phyloP scores from a whole-genome alignment of 2,888 invertebrate species.

The Trichogramma dendrolimi region DNA sequence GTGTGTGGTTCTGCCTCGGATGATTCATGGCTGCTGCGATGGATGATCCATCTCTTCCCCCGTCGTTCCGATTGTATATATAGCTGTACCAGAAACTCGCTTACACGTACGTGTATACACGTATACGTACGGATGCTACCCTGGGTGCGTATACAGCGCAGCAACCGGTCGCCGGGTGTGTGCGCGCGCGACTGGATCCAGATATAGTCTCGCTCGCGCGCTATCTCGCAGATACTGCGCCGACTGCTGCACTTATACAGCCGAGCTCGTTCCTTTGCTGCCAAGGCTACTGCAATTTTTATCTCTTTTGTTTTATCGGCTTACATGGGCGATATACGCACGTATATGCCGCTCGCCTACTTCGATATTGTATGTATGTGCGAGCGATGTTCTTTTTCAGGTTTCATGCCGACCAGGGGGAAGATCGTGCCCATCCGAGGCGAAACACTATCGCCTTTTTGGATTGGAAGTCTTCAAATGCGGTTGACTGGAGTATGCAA shows the following conservation, averaged over 20 bases:
- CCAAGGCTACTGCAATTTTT: background rate
- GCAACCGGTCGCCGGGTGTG: slow-evolving; percentile 8
- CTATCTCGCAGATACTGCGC: too few species aligned
- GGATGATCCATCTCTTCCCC: slow-evolving; percentile 52
- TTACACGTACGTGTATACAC: background rate
- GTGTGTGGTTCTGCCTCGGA: slow-evolving; percentile 33
- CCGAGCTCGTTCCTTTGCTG: background rate
- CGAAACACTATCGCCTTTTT: too few species aligned
- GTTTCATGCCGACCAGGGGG: too few species aligned
- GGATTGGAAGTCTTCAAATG: too few species aligned
- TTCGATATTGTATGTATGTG: too few species aligned
- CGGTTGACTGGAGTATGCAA: too few species aligned
- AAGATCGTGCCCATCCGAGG: too few species aligned
- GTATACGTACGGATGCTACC: background rate
- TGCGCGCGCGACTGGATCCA: too few species aligned
- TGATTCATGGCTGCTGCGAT: slow-evolving; percentile 52
- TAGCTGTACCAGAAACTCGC: too few species aligned
- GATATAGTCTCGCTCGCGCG: slow-evolving; percentile 7
- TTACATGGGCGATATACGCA: background rate
- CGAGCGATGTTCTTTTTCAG: too few species aligned
- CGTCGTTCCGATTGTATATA: slow-evolving; percentile 28
- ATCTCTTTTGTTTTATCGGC: too few species aligned
- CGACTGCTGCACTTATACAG: background rate
- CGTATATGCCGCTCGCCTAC: background rate
- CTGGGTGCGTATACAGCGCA: slow-evolving; percentile 28